Base-by-base conservation (phyloP, 2,797 vertebrate genomes). In the Lepidocolaptes lacrymiger region DNA sequence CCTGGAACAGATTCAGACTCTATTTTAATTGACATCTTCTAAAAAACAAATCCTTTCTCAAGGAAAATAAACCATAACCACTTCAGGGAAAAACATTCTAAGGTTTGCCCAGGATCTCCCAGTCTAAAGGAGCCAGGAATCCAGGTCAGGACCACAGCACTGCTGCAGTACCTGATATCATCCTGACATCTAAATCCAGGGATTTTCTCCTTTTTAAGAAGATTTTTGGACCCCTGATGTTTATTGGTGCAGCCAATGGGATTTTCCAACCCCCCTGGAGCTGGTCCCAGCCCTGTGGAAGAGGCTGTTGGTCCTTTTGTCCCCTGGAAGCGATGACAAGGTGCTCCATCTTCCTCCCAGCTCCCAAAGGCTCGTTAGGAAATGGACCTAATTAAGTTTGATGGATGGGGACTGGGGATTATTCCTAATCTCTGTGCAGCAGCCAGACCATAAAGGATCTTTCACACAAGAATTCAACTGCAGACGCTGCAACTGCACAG, bases 341-440 rank as follows among this genome's bases (percentile, higher is more conserved):
- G 39, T 11, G 23, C 67, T 93, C 78, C 0, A 3, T 77, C 79
- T 89, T 89, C 79, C 86, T 16, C 54, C 39, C 83, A 52, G 19
- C 75, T 88, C 79, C 80, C 56, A 24, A 89, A 59, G 75, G 49
- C 56, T 88, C 36, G 0, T 89, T 93, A 95, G 94, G 90, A 92
- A 95, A 93, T 67, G 82, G 67, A 56, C 59, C 77, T 93, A 91
- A 95, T 95, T 85, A 91, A 3, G 16, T 52, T 63, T 88, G 94
- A 93, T 94, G 80, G 86, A 95, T 95, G 77, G 36, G 61, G 32
- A 41, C 9, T 58, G 72, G 55, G 72, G 85, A 71, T 71, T 86
- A 87, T 85, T 62, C 67, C 34, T 91, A 71, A 93, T 71, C 88
- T 61, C 88, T 8, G 21, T 7, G 93, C 91, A 91, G 89, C 91